These are phyloP conservation scores for Pseudois nayaur DNA, from an alignment of 2,113 vertebrate species.

Conservation along the genomic window DNA sequence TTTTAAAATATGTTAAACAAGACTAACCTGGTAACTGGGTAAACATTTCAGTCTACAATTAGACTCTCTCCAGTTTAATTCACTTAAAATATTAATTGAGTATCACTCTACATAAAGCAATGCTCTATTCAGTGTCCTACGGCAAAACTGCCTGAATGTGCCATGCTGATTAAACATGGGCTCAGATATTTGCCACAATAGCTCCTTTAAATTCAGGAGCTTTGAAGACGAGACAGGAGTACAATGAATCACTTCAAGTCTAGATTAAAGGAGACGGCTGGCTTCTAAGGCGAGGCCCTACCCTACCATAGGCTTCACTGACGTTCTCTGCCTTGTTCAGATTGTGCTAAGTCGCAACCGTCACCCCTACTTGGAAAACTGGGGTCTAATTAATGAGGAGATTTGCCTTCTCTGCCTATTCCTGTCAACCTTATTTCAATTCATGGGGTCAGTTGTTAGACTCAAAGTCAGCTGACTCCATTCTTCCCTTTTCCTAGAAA, in stretches of 20 bases:
- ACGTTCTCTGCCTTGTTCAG: constrained; percentile 43
- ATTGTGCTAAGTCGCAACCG: background rate
- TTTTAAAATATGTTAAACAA: constrained; percentile 20
- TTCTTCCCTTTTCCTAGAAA: constrained; percentile 75
- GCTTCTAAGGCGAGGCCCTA: constrained; percentile 31
- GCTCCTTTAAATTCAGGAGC: constrained; percentile 54
- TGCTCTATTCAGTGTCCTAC: constrained; percentile 38
- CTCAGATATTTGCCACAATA: constrained; percentile 58
- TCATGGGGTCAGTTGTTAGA: constrained; percentile 64
- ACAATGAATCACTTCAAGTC: constrained; percentile 66
- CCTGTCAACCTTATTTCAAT: constrained; percentile 69
- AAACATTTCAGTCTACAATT: constrained; percentile 8
- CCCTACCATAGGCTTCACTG: constrained; percentile 42
- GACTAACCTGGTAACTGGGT: constrained; percentile 14
- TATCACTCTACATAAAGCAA: constrained; percentile 23
- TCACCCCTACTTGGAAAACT: constrained; percentile 56
- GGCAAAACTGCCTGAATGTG: constrained; percentile 45
- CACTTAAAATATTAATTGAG: constrained; percentile 56
- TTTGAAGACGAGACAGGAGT: constrained; percentile 60
- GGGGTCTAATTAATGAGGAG: constrained; percentile 50
- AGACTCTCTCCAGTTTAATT: constrained; percentile 44
- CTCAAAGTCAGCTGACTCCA: constrained; percentile 70
- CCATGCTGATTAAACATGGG: constrained; percentile 63
- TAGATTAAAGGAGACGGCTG: constrained; percentile 61
- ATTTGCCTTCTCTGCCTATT: constrained; percentile 66